Evolutionary conservation across 2,797 vertebrate species (phyloP), one percentile per base, ranked within the genome.

Genomic region (Cynopterus sphinx): DNA sequence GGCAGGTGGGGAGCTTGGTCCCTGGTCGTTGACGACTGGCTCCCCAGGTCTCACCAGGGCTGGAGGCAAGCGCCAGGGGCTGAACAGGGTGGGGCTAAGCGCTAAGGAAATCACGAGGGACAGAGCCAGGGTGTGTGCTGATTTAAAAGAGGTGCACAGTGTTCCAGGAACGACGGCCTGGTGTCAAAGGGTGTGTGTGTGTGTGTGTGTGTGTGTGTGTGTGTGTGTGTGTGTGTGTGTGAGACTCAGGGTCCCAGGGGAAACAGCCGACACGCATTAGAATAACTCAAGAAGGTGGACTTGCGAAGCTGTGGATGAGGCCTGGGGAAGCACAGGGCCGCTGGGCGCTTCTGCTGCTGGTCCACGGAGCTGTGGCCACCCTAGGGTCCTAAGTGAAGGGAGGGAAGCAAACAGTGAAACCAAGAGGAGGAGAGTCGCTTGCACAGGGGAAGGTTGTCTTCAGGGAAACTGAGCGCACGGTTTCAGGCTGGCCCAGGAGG

Each of bases 41-140:
- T 95, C 13, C 28, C 16, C 24, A 31, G 67, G 67, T 57, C 49
- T 90, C 77, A 4, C 17, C 12, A 17, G 53, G 17, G 17, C 15
- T 16, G 73, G 19, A 46, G 13, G 39, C 67, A 63, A 46, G 31
- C n/a, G 15, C 9, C 15, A 51, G n/a, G 33, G 2, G 5, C 33
- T 15, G 33, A 67, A 8, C 13, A 11, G 19, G 36, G 9, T 0
- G 6, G 59, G 26, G 15, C 19, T 1, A 15, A 46, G 6, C 0
- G 0, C 59, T 59, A 10, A n/a, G 53, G 51, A 73, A 36, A 26
- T 2, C 31, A 12, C 28, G 3, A 51, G 39, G 13, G 6, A 39
- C 77, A 16, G 53, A 75, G 51, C 61, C 3, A 15, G 7, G 33
- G 31, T 0, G 1, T 73, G 79, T 67, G 55, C 90, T 59, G 73